A percentile compares a stretch with the other conserved stretches of the same genome.
Conservation (phyloP, 1,140 invertebrate species). For the Macrocentrus cingulum region DNA sequence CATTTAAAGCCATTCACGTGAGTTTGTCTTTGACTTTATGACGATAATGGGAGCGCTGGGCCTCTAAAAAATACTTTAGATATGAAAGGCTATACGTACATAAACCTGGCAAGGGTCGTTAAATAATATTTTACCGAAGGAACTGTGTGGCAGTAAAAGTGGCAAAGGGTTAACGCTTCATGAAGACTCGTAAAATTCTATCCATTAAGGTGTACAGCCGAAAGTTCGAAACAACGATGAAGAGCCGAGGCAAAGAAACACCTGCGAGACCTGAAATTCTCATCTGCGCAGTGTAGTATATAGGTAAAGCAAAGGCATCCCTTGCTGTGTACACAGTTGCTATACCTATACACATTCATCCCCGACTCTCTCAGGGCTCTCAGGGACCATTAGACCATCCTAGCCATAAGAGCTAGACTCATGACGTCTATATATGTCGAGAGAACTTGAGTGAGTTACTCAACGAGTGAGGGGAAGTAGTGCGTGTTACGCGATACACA, state of each 20-base stretch:
- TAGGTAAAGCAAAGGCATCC: too few species aligned
- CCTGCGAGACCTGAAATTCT: conserved; percentile 19
- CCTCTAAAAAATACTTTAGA: too few species aligned
- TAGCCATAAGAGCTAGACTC: conserved; percentile 37
- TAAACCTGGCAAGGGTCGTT: conserved; percentile 5
- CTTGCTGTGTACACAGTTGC: neutral
- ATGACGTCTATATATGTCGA: conserved; percentile 31
- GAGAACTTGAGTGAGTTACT: conserved; percentile 40
- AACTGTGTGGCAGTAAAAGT: conserved; percentile 1
- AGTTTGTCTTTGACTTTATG: too few species aligned
- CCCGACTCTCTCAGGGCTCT: conserved; percentile 8
- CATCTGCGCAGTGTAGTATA: too few species aligned
- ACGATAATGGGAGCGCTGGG: too few species aligned
- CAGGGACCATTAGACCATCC: conserved; percentile 39
- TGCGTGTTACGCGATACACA: conserved; percentile 4
- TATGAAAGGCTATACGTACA: conserved; percentile 3
- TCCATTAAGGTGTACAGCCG: conserved; percentile 35
- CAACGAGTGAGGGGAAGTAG: conserved; percentile 11
- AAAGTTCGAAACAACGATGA: conserved; percentile 35
- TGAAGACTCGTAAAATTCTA: conserved; percentile 39
- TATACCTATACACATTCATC: too few species aligned
- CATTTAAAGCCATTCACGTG: too few species aligned
- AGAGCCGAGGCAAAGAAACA: conserved; percentile 20
- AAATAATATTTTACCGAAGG: neutral
- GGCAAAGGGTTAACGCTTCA: conserved; percentile 26